phyloP scores from a whole-genome alignment of 2,888 invertebrate species.

The Ischnura elegans region DNA sequence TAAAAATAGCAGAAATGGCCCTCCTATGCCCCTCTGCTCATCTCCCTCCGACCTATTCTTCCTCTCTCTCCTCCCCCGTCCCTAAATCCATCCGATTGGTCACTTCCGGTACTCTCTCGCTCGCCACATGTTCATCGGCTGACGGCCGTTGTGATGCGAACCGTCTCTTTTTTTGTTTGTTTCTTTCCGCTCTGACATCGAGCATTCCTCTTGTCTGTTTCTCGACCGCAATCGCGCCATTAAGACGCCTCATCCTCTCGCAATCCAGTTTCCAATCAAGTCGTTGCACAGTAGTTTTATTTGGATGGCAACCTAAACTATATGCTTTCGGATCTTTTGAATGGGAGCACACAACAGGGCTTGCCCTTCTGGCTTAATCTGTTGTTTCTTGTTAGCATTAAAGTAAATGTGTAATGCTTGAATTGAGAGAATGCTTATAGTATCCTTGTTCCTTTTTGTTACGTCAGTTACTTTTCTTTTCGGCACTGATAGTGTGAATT shows the following conservation, averaged over 20 bases:
- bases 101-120: not conserved
- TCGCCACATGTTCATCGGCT: slow-evolving; percentile 57
- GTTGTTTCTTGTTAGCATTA: too few species aligned
- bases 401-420: too few species aligned
- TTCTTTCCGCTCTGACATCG: not conserved
- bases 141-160: slow-evolving; percentile 22
- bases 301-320: too few species aligned
- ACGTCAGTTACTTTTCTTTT: too few species aligned
- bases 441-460: too few species aligned
- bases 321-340: too few species aligned
- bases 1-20: slow-evolving; percentile 46
- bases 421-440: too few species aligned
- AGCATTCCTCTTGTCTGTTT: not conserved
- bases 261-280: too few species aligned
- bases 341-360: too few species aligned
- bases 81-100: not conserved
- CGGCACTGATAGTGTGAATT: too few species aligned
- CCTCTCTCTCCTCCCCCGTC: not conserved
- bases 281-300: too few species aligned
- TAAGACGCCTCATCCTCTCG: not conserved
- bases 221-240: not conserved
- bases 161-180: not conserved
- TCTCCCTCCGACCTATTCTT: not conserved
- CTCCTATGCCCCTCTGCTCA: slow-evolving; percentile 12
- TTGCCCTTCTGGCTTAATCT: too few species aligned